A percentile compares a stretch with the other conserved stretches of the same genome.
Conservation (phyloP, 1,140 invertebrate species). For the Agraylea sexmaculata region DNA sequence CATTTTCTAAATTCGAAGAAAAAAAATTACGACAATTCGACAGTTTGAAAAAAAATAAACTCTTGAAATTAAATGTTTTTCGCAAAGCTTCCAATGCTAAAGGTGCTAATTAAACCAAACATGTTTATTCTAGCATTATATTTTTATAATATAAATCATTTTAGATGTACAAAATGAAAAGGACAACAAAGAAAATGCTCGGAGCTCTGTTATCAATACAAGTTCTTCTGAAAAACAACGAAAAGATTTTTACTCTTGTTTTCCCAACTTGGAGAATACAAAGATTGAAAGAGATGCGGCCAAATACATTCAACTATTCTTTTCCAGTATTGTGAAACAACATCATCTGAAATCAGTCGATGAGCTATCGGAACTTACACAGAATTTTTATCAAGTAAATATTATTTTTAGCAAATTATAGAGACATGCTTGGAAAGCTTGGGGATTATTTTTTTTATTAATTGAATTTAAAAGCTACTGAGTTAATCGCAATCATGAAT, state of each 20-base stretch:
- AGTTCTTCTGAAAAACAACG: slow-evolving; percentile 31
- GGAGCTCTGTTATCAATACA: slow-evolving; percentile 8
- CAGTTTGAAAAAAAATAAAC: slow-evolving; percentile 58
- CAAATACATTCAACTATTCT: slow-evolving; percentile 53
- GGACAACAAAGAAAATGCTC: too few species aligned
- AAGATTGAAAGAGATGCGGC: slow-evolving; percentile 56
- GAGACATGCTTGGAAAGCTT: too few species aligned
- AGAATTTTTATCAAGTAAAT: slow-evolving; percentile 77
- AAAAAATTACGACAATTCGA: slow-evolving; percentile 74
- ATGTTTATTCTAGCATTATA: too few species aligned
- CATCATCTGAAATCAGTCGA: slow-evolving; percentile 60
- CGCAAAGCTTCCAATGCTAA: slow-evolving; percentile 52
- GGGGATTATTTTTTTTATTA: too few species aligned
- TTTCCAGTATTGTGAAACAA: slow-evolving; percentile 52
- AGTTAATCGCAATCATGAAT: slow-evolving; percentile 26
- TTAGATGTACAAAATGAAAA: too few species aligned
- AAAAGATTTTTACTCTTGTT: slow-evolving; percentile 29
- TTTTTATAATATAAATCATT: too few species aligned
- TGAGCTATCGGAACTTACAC: slow-evolving; percentile 78
- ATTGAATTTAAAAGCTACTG: too few species aligned
- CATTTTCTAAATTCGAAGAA: slow-evolving; percentile 76
- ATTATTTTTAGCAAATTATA: background rate
- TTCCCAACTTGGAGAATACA: slow-evolving; percentile 31
- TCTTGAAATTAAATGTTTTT: slow-evolving; percentile 67
- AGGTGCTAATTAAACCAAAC: slow-evolving; percentile 39